Percentiles rank a stretch among this genome's conserved stretches.
Evolutionary conservation across 2,888 invertebrate genomes (phyloP).

Genomic region (Eupithecia dodoneata): DNA sequence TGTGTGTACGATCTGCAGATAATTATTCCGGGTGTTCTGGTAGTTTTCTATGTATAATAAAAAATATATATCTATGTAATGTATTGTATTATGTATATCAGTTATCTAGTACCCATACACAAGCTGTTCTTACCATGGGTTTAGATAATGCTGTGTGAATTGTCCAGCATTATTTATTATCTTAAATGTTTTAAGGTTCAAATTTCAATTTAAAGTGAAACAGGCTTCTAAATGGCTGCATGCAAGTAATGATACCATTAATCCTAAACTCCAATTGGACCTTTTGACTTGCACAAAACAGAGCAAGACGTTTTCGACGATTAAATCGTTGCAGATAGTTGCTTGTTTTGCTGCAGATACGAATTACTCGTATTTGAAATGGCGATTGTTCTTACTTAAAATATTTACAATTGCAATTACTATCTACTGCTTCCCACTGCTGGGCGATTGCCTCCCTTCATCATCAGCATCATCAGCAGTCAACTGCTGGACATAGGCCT

Average conservation of each 20-base stretch:
- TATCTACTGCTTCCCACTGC: neutral
- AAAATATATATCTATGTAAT: too few relatives aligned
- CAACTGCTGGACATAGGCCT: too few relatives aligned
- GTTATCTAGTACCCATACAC: too few relatives aligned
- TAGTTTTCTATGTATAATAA: too few relatives aligned
- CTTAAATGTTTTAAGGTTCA: neutral
- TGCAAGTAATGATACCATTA: slow-evolving; percentile 62
- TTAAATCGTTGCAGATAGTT: slow-evolving; percentile 18
- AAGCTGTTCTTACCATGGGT: too few relatives aligned
- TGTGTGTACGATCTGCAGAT: too few relatives aligned
- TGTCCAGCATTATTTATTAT: too few relatives aligned
- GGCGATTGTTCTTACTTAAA: neutral
- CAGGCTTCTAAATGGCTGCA: slow-evolving; percentile 52
- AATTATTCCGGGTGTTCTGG: too few relatives aligned
- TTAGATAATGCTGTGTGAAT: too few relatives aligned
- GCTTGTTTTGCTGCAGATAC: slow-evolving; percentile 9
- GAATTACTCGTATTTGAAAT: neutral
- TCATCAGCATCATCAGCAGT: too few relatives aligned
- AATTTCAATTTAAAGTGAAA: slow-evolving; percentile 7
- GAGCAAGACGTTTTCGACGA: slow-evolving; percentile 32
- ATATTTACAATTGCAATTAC: neutral
- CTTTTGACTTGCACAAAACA: slow-evolving; percentile 40
- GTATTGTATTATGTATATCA: too few relatives aligned
- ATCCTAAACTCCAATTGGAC: slow-evolving; percentile 57
- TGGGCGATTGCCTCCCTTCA: neutral